Conservation (phyloP, 2,888 invertebrate genomes). For the Tetanocera ferruginea region DNA sequence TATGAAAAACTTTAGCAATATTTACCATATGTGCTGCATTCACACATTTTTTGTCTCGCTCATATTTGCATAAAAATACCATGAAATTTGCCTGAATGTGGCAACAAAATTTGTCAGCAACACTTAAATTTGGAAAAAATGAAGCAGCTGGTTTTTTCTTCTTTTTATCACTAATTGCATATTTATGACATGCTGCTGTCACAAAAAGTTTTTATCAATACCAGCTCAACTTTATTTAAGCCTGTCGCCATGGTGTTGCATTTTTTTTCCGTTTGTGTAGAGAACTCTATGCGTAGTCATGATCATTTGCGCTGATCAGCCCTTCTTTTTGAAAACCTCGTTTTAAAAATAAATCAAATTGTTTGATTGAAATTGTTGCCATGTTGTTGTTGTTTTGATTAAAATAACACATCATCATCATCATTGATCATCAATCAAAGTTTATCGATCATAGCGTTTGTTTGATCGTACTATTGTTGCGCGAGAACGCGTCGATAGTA, state of each 20-base stretch:
- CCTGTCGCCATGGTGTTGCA: slow-evolving; percentile 8
- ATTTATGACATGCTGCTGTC: slow-evolving; percentile 50
- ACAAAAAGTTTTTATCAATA: slow-evolving; percentile 24
- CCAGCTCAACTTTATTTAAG: background rate
- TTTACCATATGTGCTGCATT: slow-evolving; percentile 56
- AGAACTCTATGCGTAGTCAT: too few relatives aligned
- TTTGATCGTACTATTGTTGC: background rate
- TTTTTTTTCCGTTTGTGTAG: slow-evolving; percentile 27
- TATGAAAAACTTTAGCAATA: slow-evolving; percentile 37
- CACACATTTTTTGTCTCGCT: slow-evolving; percentile 30
- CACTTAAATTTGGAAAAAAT: slow-evolving; percentile 21
- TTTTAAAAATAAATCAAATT: too few relatives aligned
- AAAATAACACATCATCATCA: slow-evolving; percentile 6
- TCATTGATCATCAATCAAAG: slow-evolving; percentile 25
- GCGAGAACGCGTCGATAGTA: too few relatives aligned
- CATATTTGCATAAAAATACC: slow-evolving; percentile 52
- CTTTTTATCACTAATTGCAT: slow-evolving; percentile 59
- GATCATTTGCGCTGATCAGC: too few relatives aligned
- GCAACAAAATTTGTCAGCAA: slow-evolving; percentile 52
- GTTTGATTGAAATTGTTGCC: slow-evolving; percentile 12
- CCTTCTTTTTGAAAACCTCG: too few relatives aligned
- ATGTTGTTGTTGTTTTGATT: slow-evolving; percentile 27
- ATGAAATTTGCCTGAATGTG: slow-evolving; percentile 44
- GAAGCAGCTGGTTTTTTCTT: slow-evolving; percentile 58
- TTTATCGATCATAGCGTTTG: background rate